Evolutionary conservation across 1,140 invertebrate genomes (phyloP).

Genomic region (Zaprionus vittiger): DNA sequence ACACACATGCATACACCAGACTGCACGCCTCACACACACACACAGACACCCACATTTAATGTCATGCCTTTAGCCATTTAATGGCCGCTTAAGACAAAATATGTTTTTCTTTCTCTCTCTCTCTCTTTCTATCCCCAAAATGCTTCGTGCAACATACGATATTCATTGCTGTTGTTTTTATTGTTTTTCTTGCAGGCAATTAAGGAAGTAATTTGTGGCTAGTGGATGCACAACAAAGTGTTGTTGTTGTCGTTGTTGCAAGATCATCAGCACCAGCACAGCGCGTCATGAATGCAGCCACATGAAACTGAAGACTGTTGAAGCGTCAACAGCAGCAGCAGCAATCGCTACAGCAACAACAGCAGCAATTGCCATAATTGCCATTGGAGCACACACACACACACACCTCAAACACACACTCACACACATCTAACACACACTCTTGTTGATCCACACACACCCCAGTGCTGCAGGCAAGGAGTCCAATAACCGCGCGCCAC

Average conservation of each 20-base stretch:
- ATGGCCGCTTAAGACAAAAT: constrained; percentile 41
- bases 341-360: constrained; percentile 64
- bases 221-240: constrained; percentile 29
- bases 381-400: constrained; percentile 64
- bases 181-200: constrained; percentile 70
- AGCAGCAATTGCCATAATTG: constrained; percentile 80
- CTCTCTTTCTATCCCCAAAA: neutral
- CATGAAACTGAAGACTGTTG: constrained; percentile 71
- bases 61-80: constrained; percentile 31
- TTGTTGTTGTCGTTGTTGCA: constrained; percentile 46
- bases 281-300: constrained; percentile 68
- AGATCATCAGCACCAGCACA: constrained; percentile 50
- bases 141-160: neutral
- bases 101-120: constrained; percentile 18
- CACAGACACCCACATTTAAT: constrained; percentile 50
- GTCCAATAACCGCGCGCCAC: constrained; percentile 71
- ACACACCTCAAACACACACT: constrained; percentile 15
- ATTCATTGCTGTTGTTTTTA: neutral
- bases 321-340: constrained; percentile 61
- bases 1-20: neutral
- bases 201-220: constrained; percentile 79
- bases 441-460: constrained; percentile 21
- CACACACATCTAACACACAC: constrained; percentile 15
- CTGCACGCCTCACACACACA: neutral
- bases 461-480: constrained; percentile 47